Evolutionary conservation across 2,113 vertebrate genomes (phyloP).

Genomic region (Hypocryptadius cinnamomeus): DNA sequence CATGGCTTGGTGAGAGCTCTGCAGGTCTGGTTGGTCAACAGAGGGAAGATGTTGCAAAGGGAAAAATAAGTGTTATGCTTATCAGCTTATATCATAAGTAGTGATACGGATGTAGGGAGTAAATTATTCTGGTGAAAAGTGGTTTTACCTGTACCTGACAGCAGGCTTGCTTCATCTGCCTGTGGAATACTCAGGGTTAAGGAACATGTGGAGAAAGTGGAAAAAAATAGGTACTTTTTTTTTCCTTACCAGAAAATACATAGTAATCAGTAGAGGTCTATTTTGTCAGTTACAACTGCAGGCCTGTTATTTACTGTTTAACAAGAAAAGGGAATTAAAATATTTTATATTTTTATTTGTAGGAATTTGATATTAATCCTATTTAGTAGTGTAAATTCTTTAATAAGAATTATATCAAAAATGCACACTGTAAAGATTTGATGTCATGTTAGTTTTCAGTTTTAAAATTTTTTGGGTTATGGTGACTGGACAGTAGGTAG

Average conservation of each 20-base stretch:
- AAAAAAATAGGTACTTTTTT: not conserved
- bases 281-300: not conserved
- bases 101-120: not conserved
- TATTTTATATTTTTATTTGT: not conserved
- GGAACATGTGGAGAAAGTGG: not conserved
- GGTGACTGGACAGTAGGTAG: not conserved
- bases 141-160: not conserved
- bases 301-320: not conserved
- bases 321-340: not conserved
- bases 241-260: not conserved
- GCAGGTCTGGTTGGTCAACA: not conserved
- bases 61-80: not conserved
- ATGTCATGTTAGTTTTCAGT: not conserved
- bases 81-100: not conserved
- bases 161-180: not conserved
- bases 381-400: not conserved
- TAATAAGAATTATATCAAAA: not conserved
- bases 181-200: not conserved
- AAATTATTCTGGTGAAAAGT: not conserved
- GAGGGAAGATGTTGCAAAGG: not conserved
- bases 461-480: not conserved
- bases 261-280: not conserved
- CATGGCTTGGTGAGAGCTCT: not conserved
- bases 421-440: not conserved
- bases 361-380: not conserved